phyloP scores from a whole-genome alignment of 53 echinoderm and acorn worm genomes.

The Mesocentrotus franciscanus region DNA sequence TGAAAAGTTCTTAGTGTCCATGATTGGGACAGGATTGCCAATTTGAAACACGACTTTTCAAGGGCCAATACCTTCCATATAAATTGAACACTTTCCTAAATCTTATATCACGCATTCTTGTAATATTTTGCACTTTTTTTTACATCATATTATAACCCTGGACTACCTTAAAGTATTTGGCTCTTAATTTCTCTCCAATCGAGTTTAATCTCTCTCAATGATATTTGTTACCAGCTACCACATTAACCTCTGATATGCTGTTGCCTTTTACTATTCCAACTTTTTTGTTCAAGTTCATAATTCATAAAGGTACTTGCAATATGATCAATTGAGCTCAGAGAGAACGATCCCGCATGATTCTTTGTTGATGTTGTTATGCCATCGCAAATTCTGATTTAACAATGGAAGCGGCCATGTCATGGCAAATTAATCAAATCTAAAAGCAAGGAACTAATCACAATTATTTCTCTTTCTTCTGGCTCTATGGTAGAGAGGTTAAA shows the following conservation, averaged over 20 bases:
- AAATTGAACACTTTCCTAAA: too few species aligned
- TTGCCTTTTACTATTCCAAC: neutral
- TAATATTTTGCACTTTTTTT: neutral
- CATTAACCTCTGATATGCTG: neutral
- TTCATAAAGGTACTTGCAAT: neutral
- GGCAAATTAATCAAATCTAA: slow-evolving; percentile 34
- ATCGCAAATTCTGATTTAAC: neutral
- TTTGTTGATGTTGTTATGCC: slow-evolving; percentile 18
- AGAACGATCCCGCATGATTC: neutral
- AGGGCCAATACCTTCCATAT: too few species aligned
- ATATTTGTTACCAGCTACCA: neutral
- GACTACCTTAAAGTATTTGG: neutral
- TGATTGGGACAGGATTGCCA: too few species aligned
- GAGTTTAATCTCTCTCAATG: neutral
- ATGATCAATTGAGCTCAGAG: slow-evolving; percentile 17
- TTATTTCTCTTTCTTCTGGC: slow-evolving; percentile 18
- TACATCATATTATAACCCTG: neutral
- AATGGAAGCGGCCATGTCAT: neutral
- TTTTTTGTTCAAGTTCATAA: slow-evolving; percentile 25
- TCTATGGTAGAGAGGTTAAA: slow-evolving; percentile 15
- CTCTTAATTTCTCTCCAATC: neutral
- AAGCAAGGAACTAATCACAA: slow-evolving; percentile 23
- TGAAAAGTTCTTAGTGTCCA: too few species aligned
- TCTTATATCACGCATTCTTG: neutral
- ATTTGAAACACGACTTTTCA: too few species aligned